Evolutionary conservation across 1,140 invertebrate species (phyloP).

Genomic region (Alviniconcha marisindica): DNA sequence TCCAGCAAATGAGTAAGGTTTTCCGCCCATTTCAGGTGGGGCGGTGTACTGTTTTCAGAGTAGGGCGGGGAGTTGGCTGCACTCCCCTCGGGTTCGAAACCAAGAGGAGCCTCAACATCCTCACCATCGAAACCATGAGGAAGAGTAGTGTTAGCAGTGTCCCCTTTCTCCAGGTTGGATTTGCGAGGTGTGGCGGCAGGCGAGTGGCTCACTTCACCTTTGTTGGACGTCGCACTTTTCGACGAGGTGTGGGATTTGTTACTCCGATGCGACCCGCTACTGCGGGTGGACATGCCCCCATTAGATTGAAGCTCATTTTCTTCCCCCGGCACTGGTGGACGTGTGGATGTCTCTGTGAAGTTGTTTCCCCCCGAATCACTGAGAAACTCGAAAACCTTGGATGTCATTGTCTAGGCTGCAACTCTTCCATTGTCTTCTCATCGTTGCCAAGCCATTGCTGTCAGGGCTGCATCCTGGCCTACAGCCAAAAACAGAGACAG

Average conservation of each 20-base stretch:
- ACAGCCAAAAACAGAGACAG: neutral
- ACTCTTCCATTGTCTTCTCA: constrained; percentile 31
- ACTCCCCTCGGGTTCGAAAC: constrained; percentile 75
- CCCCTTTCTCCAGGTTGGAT: constrained; percentile 67
- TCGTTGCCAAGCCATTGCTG: neutral
- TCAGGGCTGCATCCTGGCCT: constrained; percentile 8
- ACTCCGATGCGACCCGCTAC: constrained; percentile 69
- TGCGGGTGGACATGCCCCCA: constrained; percentile 69
- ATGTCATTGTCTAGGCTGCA: constrained; percentile 55
- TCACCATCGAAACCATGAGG: constrained; percentile 45
- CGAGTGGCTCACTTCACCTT: constrained; percentile 62
- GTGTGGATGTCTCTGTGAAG: constrained; percentile 72
- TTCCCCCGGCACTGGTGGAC: constrained; percentile 74
- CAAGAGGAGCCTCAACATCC: constrained; percentile 69
- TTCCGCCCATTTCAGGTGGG: constrained; percentile 90
- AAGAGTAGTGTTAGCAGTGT: constrained; percentile 31
- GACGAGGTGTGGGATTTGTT: constrained; percentile 59
- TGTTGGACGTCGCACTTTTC: constrained; percentile 64
- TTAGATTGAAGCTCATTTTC: constrained; percentile 74
- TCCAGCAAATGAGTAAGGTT: constrained; percentile 87
- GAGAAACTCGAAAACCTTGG: constrained; percentile 72
- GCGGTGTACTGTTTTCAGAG: constrained; percentile 80
- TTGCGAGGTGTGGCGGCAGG: constrained; percentile 69
- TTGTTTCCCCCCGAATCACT: constrained; percentile 72
- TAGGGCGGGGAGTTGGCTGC: constrained; percentile 72